Evolutionary conservation across 2,888 invertebrate species (phyloP).

Genomic region (Hymenopus coronatus): DNA sequence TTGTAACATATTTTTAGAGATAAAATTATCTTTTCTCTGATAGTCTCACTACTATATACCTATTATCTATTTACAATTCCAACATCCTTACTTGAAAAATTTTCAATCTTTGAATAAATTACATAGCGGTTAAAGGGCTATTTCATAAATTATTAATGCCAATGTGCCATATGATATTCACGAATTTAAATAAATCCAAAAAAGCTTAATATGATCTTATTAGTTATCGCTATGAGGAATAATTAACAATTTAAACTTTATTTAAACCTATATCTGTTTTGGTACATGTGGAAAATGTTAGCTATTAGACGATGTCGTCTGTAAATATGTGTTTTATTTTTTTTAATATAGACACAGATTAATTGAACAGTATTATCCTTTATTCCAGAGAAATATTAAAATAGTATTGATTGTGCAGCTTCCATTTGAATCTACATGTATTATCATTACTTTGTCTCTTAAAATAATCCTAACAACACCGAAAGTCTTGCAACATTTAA

Average conservation of each 20-base stretch:
- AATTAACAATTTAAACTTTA: neutral
- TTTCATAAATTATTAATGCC: neutral
- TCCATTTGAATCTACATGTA: neutral
- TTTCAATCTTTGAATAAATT: neutral
- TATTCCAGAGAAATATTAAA: neutral
- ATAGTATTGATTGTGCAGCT: neutral
- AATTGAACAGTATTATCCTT: neutral
- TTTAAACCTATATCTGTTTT: neutral
- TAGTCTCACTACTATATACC: neutral
- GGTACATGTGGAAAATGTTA: neutral
- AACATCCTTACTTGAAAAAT: neutral
- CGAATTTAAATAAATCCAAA: neutral
- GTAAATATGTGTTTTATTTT: neutral
- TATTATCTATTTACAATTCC: neutral
- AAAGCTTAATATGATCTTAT: neutral
- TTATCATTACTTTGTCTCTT: neutral
- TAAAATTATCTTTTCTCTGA: neutral
- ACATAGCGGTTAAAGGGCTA: neutral
- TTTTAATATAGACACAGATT: neutral
- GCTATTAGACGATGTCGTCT: neutral
- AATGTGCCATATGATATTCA: neutral
- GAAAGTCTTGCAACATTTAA: neutral
- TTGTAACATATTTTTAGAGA: neutral
- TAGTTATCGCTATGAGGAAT: neutral
- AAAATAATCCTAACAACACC: neutral